A percentile compares a stretch with the other conserved stretches of the same genome.
These are phyloP conservation scores for Pelosia muscerda DNA, from an alignment of 2,888 invertebrate species.

Conservation along the genomic window DNA sequence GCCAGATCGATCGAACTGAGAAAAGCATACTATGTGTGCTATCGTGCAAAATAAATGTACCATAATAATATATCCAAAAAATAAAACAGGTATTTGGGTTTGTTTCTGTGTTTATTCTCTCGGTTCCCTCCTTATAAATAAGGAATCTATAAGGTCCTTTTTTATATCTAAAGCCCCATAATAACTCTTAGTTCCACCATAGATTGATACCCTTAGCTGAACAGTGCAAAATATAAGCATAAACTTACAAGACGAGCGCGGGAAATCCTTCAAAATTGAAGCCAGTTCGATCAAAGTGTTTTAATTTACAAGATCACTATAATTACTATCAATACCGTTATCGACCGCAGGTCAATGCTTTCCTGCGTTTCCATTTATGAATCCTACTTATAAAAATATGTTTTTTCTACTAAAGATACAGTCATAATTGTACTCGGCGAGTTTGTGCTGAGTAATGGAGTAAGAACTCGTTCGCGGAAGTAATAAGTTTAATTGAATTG, in stretches of 20 bases:
- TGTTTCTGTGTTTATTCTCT: too few relatives aligned
- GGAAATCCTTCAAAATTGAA: not conserved
- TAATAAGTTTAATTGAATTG: slow-evolving; percentile 24
- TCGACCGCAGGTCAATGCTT: slow-evolving; percentile 46
- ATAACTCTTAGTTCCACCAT: not conserved
- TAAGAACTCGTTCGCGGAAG: slow-evolving; percentile 2
- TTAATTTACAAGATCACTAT: slow-evolving; percentile 43
- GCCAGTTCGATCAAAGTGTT: not conserved
- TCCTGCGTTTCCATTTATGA: slow-evolving; percentile 22
- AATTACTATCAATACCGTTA: slow-evolving; percentile 46
- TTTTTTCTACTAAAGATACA: slow-evolving; percentile 9
- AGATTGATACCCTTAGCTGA: not conserved
- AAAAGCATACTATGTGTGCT: too few relatives aligned
- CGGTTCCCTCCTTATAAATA: too few relatives aligned
- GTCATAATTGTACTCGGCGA: slow-evolving; percentile 3
- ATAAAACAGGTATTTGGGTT: too few relatives aligned
- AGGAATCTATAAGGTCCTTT: too few relatives aligned
- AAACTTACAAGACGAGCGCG: not conserved
- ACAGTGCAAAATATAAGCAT: not conserved
- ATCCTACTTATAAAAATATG: slow-evolving; percentile 23
- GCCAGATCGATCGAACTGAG: too few relatives aligned
- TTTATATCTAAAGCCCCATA: not conserved
- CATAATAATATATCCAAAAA: too few relatives aligned
- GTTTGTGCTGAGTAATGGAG: slow-evolving; percentile 30
- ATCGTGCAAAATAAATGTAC: too few relatives aligned